Evolutionary conservation across 2,113 vertebrate genomes (phyloP).

Genomic region (Thymallus thymallus): DNA sequence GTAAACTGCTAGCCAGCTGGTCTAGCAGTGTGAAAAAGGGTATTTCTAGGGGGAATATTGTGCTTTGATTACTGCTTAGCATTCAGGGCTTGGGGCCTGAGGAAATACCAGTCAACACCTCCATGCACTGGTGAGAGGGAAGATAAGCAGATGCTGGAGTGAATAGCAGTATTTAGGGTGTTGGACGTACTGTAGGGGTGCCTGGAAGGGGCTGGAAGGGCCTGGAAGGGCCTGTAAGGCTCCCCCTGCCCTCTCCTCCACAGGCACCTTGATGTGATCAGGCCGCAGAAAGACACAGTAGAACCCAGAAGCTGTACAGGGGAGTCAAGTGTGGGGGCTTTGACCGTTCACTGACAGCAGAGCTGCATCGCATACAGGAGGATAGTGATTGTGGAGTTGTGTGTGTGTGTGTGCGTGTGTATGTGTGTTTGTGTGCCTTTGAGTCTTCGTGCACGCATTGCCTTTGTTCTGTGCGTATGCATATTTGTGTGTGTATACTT

Average conservation of each 20-base stretch:
- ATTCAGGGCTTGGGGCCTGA: slow-evolving; percentile 58
- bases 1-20: slow-evolving; percentile 52
- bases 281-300: slow-evolving; percentile 46
- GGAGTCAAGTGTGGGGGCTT: slow-evolving; percentile 54
- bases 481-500: slow-evolving; percentile 48
- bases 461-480: slow-evolving; percentile 55
- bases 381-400: slow-evolving; percentile 11
- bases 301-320: slow-evolving; percentile 55
- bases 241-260: neutral
- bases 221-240: slow-evolving; percentile 23
- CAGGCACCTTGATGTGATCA: slow-evolving; percentile 61
- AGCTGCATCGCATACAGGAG: slow-evolving; percentile 53
- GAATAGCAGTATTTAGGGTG: slow-evolving; percentile 65
- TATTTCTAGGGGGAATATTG: slow-evolving; percentile 57
- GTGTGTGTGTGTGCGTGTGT: slow-evolving; percentile 49
- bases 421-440: slow-evolving; percentile 34
- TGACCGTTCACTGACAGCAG: slow-evolving; percentile 58
- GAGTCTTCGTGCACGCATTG: slow-evolving; percentile 29
- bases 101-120: slow-evolving; percentile 61
- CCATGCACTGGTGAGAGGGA: slow-evolving; percentile 44
- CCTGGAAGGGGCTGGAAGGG: slow-evolving; percentile 23
- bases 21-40: slow-evolving; percentile 28
- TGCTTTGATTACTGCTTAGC: slow-evolving; percentile 62
- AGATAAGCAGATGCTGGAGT: slow-evolving; percentile 53
- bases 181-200: slow-evolving; percentile 31